Conservation (phyloP, 2,113 vertebrate species). For the Pollimyrus isidori region DNA sequence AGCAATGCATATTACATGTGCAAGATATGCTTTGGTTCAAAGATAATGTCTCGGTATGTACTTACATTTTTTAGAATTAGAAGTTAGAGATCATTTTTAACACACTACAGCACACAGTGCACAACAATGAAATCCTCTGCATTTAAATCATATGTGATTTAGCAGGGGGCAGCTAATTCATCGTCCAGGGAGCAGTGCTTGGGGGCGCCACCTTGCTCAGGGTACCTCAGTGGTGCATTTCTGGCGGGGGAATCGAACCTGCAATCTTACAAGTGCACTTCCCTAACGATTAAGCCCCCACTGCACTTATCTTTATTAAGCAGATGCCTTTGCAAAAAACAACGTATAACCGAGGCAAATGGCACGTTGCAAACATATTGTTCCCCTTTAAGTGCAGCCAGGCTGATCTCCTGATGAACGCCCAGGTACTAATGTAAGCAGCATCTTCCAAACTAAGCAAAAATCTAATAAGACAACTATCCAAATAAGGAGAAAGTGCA, state of each 20-base stretch:
- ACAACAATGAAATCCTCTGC: too few species aligned
- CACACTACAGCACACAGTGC: too few species aligned
- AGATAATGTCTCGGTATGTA: background rate
- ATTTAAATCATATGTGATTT: too few species aligned
- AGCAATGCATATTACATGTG: background rate
- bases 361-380: background rate
- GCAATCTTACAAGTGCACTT: too few species aligned
- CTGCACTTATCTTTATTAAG: background rate
- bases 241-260: too few species aligned
- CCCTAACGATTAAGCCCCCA: too few species aligned
- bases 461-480: background rate
- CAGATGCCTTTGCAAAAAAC: background rate
- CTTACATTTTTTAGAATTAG: background rate
- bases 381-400: background rate
- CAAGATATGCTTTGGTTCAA: background rate
- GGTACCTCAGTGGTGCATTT: too few species aligned
- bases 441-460: background rate
- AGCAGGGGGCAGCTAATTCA: too few species aligned
- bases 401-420: background rate
- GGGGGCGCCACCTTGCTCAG: too few species aligned
- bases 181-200: too few species aligned
- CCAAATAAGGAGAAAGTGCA: background rate
- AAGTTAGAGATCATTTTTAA: too few species aligned
- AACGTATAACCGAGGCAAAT: background rate
- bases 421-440: background rate